Evolutionary conservation across 2,888 invertebrate species (phyloP), one percentile per base, ranked within the genome.

Genomic region (Nymphalis urticae): DNA sequence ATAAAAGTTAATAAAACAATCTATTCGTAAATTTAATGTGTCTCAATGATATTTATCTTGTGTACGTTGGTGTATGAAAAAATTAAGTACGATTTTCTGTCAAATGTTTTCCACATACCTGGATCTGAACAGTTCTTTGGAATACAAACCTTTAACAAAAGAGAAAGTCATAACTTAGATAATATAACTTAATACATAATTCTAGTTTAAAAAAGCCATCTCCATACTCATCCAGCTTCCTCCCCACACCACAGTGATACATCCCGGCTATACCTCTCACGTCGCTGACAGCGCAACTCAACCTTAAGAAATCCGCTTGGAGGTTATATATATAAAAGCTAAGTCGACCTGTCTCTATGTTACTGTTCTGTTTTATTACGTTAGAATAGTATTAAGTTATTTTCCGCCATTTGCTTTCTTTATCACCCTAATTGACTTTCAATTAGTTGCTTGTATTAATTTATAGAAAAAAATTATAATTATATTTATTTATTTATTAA

Each of bases 301-400:
- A 72, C 75, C 78, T 77, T 75, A 80, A 84, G 80, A 85, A 79
- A 85, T 84, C 83, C 81, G 78, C 79, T 85, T 73, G 66, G 67
- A 64, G 66, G 50, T 63, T 68, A 51, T 61, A 48, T 47, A 66
- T 19, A 54, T 48, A 66, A 10, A 47, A 24, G 24, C 42, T 53
- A 59, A 32, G 13, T 66, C 54, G 13, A 6, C 32, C 56, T 36
- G 48, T 72, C 72, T 68, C 68, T 72, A 67, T 68, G 53, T 62
- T 42, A 66, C 61, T 61, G 61, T 50, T 50, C 27, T 16, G 24
- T 54, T 27, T 54, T 54, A 54, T 54, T 32, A 58, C 19, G n/a
- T n/a, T 17, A 54, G 27, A 32, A 32, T 32, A 32, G 6, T 32
- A 32, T 32, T 32, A 32, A 32, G 27, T 32, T 32, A 32, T 21